A percentile compares a stretch with the other conserved stretches of the same genome.
These are phyloP conservation scores for Malurus alboscapulatus DNA, from an alignment of 2,113 vertebrate species.

Conservation along the genomic window DNA sequence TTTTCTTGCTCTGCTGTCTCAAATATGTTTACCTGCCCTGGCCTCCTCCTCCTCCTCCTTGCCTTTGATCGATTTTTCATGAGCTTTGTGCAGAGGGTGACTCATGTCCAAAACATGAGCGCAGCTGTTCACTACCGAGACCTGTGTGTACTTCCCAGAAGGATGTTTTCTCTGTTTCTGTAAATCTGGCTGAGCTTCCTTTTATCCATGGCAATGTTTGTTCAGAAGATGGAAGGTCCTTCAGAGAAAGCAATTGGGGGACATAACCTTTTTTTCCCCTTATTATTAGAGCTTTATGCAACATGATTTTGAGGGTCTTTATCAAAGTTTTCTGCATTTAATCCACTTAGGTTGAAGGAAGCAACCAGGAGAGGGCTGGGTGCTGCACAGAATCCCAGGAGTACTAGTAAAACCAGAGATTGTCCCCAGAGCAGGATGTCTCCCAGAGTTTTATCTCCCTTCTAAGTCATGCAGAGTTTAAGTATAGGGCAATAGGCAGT, in stretches of 20 bases:
- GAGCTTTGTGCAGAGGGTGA: neutral
- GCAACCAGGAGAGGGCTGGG: neutral
- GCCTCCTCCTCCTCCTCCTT: neutral
- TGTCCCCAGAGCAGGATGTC: neutral
- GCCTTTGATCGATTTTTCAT: neutral
- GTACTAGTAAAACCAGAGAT: neutral
- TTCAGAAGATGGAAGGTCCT: neutral
- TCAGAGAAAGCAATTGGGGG: neutral
- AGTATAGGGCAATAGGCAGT: neutral
- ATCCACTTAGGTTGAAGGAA: neutral
- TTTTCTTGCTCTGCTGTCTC: neutral
- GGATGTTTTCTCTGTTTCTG: neutral
- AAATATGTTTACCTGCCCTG: neutral
- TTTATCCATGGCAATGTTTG: neutral
- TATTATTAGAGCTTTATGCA: neutral
- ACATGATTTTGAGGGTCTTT: neutral
- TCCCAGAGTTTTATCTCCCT: neutral
- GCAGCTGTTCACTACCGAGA: neutral
- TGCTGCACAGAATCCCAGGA: fast-evolving
- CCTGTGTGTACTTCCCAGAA: neutral
- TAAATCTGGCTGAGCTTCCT: neutral
- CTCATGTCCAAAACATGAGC: conserved; percentile 3
- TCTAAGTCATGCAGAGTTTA: neutral
- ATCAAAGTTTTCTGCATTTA: neutral
- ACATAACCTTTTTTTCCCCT: neutral